Evolutionary conservation across 1,140 invertebrate species (phyloP), one percentile per base, ranked within the genome.

Genomic region (Bombyx mori): DNA sequence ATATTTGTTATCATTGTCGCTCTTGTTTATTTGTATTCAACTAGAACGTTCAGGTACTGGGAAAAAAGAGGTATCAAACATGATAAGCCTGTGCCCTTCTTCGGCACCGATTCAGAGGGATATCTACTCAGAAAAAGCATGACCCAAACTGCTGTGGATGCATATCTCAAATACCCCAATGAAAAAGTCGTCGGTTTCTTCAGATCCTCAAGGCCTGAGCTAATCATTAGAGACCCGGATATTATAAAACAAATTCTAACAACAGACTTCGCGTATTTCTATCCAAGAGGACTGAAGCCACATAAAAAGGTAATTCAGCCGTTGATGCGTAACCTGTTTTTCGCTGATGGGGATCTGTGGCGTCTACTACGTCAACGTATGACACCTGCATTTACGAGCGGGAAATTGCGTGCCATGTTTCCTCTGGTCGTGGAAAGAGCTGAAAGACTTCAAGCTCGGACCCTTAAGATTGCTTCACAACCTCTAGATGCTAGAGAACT

Each of bases 321-420:
- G 53, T 52, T 87, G 75, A 58, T 79, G 62, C 52, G 74, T 52
- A 64, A 74, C 66, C 4, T 69, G 62, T 63, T 75, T 53, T 62
- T 75, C 65, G 68, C 77, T 52, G 73, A 82, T 57, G 75, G 77
- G 0, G 74, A 88, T 12, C 65, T 86, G 61, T 92, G 91, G 91
- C 86, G 79, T 52, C 71, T 79, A 43, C 61, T 92, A 9, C 73
- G 91, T 12, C 73, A 86, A 10, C 90, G 91, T 58, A 66, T 92
- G 42, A 88, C 87, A 3, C 91, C 91, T 0, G 89, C 89, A 4
- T 92, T 92, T 65, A 89, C 88, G 0, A 88, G 88, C 1, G 87
- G 87, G 42, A 91, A 91, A 68, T 80, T 91, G 44, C 90, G 89
- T 55, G 68, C 74, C 0, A 91, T 91, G 88, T 90, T 90, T 52